Evolutionary conservation across 2,797 vertebrate genomes (phyloP).

Genomic region (Paguma larvata): DNA sequence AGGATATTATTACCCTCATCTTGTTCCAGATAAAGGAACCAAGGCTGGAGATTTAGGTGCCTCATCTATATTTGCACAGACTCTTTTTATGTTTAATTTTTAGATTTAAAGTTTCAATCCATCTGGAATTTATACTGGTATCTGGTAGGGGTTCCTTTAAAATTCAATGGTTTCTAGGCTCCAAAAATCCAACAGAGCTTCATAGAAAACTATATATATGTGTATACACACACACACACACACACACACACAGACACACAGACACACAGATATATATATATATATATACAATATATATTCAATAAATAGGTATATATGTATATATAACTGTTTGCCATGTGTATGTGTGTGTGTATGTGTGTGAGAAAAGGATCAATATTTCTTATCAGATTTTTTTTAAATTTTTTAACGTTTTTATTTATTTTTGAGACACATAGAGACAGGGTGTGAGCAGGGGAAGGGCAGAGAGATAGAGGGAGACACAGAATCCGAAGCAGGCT

Average conservation of each 20-base stretch:
- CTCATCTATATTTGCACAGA: not conserved
- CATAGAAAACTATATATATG: not conserved
- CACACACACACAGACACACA: no score
- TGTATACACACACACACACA: no score
- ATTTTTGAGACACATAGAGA: no score
- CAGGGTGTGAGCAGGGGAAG: no score
- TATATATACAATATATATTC: no score
- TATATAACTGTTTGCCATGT: no score
- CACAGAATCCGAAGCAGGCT: no score
- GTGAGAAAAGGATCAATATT: not conserved
- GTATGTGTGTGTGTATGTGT: not conserved
- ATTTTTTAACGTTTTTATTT: no score
- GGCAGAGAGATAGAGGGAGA: no score
- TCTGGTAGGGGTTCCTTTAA: not conserved
- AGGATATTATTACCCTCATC: not conserved
- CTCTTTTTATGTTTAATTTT: conserved; percentile 17
- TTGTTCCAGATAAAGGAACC: not conserved
- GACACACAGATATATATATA: no score
- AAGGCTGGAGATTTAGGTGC: not conserved
- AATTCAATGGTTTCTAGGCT: not conserved
- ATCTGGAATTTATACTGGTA: not conserved
- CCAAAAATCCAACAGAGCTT: not conserved
- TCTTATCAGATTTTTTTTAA: not conserved
- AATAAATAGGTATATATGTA: no score
- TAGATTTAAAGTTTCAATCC: not conserved